phyloP scores from a whole-genome alignment of 2,888 invertebrate species.

The Dermolepida albohirtum region DNA sequence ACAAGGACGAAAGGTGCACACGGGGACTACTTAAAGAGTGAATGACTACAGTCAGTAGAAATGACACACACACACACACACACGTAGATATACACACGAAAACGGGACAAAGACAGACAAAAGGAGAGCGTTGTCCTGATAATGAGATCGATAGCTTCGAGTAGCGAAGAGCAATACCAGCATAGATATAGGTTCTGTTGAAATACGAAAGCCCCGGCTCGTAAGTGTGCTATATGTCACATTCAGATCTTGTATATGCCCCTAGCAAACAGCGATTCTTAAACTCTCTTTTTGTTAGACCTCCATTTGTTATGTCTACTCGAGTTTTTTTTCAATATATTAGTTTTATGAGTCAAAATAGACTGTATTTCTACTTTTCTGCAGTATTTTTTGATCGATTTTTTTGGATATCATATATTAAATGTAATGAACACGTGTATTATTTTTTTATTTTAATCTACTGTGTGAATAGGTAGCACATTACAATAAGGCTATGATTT shows the following conservation, averaged over 20 bases:
- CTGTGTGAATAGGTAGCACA: no score
- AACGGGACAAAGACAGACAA: constrained; percentile 6
- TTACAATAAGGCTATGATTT: no score
- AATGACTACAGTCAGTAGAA: constrained; percentile 12
- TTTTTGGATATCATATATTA: no score
- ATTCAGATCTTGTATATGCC: constrained; percentile 1
- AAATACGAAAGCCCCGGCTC: neutral
- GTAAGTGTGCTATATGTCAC: constrained; percentile 21
- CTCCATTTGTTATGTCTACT: constrained; percentile 19
- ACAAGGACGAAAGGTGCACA: constrained; percentile 24
- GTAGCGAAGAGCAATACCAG: neutral
- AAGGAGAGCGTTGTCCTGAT: constrained; percentile 30
- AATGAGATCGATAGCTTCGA: constrained; percentile 27
- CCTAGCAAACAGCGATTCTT: constrained; percentile 13
- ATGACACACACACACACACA: neutral
- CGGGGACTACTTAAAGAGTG: constrained; percentile 18
- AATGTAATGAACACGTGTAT: no score
- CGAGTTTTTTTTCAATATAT: neutral
- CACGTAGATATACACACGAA: neutral
- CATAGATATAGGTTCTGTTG: neutral
- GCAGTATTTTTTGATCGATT: no score
- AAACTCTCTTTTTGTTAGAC: constrained; percentile 12
- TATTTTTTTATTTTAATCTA: no score
- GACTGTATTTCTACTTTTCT: no score
- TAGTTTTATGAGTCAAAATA: no score